These are phyloP conservation scores for Drosophila sulfurigaster DNA, from an alignment of 1,140 invertebrate species.

Conservation along the genomic window DNA sequence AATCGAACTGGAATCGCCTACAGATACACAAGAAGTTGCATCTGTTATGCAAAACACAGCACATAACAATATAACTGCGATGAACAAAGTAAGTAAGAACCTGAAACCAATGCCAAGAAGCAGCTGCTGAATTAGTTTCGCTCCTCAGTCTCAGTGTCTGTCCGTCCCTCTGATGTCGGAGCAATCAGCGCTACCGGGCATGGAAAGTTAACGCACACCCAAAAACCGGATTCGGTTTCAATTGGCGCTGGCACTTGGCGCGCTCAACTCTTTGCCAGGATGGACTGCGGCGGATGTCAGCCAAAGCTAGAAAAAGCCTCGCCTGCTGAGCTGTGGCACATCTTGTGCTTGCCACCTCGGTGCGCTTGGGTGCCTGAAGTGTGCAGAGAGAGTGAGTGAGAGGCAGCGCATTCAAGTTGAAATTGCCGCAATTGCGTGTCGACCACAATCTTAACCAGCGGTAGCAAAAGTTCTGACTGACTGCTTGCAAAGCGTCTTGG, in stretches of 20 bases:
- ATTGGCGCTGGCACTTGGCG: constrained; percentile 57
- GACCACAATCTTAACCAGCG: constrained; percentile 77
- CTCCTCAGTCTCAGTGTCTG: constrained; percentile 11
- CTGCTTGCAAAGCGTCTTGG: constrained; percentile 34
- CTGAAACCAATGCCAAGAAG: constrained; percentile 16
- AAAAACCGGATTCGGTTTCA: constrained; percentile 78
- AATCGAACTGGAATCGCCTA: constrained; percentile 72
- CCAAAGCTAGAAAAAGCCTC: background rate
- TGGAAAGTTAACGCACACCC: constrained; percentile 69
- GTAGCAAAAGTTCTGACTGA: constrained; percentile 59
- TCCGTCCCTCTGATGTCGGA: constrained; percentile 46
- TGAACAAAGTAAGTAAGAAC: constrained; percentile 5
- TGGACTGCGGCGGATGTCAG: constrained; percentile 76
- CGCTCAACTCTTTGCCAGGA: constrained; percentile 68
- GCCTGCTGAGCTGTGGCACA: constrained; percentile 8
- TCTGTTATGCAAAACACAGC: constrained; percentile 59
- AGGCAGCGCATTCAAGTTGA: constrained; percentile 64
- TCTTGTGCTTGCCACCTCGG: constrained; percentile 33
- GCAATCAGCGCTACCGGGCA: constrained; percentile 79
- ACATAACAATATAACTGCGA: constrained; percentile 2
- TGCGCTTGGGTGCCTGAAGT: constrained; percentile 35
- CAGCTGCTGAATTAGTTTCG: constrained; percentile 63
- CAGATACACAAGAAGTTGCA: constrained; percentile 38
- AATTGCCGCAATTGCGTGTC: constrained; percentile 81
- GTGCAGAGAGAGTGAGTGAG: constrained; percentile 24